Evolutionary conservation across 2,797 vertebrate species (phyloP).

Genomic region (Tokudaia muenninki): DNA sequence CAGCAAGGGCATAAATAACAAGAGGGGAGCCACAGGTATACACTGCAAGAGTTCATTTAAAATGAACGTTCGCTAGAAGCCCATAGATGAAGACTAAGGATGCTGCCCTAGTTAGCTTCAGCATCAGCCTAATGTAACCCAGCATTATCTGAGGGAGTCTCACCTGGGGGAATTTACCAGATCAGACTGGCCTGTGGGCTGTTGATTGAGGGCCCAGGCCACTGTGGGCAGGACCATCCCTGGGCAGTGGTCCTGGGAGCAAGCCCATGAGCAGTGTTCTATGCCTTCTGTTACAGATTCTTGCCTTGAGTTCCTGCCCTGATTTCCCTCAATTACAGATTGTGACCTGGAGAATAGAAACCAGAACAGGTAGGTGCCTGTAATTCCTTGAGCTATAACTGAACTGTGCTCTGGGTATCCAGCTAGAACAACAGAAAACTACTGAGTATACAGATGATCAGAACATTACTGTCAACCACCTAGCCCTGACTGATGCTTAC

Average conservation of each 20-base stretch:
- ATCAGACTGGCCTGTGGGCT: neutral
- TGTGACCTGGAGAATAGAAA: neutral
- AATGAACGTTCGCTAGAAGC: neutral
- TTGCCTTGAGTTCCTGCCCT: neutral
- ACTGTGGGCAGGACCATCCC: neutral
- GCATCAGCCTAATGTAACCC: neutral
- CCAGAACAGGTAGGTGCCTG: neutral
- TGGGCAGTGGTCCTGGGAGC: neutral
- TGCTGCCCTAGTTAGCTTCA: neutral
- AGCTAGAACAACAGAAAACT: neutral
- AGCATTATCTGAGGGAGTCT: neutral
- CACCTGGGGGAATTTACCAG: neutral
- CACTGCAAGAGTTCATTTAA: neutral
- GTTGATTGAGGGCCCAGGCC: neutral
- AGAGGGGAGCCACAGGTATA: neutral
- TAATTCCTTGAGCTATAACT: neutral
- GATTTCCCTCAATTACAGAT: neutral
- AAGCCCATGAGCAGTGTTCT: neutral
- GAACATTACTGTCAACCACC: neutral
- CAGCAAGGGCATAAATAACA: neutral
- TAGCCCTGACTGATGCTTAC: neutral
- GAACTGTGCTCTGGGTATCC: neutral
- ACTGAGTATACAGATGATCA: neutral
- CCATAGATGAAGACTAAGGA: neutral
- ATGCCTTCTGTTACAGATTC: neutral